Evolutionary conservation across 2,888 invertebrate genomes (phyloP).

Genomic region (Platynereis dumerilii): DNA sequence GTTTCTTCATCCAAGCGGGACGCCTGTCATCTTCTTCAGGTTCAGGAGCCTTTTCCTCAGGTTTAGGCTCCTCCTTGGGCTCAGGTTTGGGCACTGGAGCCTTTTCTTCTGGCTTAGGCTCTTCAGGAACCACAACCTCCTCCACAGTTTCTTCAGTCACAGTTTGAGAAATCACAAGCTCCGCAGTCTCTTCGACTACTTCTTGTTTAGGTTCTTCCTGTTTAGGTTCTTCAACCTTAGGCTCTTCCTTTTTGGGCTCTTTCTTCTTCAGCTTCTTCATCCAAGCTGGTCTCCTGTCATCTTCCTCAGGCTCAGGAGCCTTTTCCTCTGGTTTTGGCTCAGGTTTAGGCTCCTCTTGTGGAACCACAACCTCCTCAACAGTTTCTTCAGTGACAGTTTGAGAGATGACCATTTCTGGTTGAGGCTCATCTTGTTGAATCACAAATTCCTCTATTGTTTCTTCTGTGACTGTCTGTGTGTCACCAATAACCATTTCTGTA

Average conservation of each 20-base stretch:
- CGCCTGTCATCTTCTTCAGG: conserved; percentile 11
- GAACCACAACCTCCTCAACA: not conserved
- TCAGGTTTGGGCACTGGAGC: not conserved
- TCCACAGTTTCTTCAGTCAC: no score
- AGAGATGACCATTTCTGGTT: no score
- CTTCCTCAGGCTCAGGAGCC: conserved; percentile 12
- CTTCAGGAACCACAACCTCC: not conserved
- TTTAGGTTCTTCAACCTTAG: conserved; percentile 10
- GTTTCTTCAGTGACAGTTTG: not conserved
- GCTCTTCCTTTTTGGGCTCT: not conserved
- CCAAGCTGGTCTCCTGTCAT: not conserved
- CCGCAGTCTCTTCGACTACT: no score
- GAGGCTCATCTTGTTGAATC: no score
- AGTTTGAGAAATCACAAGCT: no score
- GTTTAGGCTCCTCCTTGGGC: not conserved
- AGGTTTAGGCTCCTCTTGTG: not conserved
- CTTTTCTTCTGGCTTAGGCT: not conserved
- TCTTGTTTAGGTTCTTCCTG: conserved; percentile 13
- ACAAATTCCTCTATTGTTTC: no score
- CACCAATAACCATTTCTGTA: not conserved
- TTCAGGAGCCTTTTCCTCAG: not conserved
- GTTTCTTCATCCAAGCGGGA: not conserved
- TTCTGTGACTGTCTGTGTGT: no score
- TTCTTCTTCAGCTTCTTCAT: not conserved
- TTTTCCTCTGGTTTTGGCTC: not conserved